Conservation (phyloP, 2,797 vertebrate species). For the Ara ararauna region DNA sequence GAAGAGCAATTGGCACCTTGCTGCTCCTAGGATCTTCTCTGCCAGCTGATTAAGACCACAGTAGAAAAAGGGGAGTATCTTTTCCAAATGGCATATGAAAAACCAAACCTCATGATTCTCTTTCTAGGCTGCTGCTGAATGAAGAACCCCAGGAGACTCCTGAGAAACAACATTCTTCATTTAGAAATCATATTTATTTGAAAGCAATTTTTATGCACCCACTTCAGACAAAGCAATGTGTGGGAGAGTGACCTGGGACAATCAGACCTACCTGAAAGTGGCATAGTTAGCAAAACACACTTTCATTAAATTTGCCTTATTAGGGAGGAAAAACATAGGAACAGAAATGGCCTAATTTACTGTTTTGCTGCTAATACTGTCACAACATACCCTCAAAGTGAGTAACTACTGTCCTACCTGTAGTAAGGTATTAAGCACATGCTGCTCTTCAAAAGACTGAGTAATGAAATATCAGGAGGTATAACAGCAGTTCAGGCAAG, state of each 20-base stretch:
- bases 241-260: neutral
- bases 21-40: neutral
- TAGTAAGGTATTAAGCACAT: neutral
- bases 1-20: neutral
- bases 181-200: neutral
- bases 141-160: neutral
- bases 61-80: neutral
- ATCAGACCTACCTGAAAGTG: fast-evolving
- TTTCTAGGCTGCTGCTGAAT: neutral
- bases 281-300: neutral
- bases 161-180: neutral
- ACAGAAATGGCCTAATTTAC: neutral
- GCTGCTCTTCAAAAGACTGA: neutral
- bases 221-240: neutral
- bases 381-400: neutral
- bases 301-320: neutral
- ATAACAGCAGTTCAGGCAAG: neutral
- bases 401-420: neutral
- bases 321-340: neutral
- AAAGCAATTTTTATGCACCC: neutral
- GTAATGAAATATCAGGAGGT: neutral
- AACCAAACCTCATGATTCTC: neutral
- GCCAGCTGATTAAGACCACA: neutral
- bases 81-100: neutral
- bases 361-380: neutral